A percentile compares a stretch with the other conserved stretches of the same genome.
Evolutionary conservation across 2,888 invertebrate genomes (phyloP).

Genomic region (Alviniconcha strummeri): DNA sequence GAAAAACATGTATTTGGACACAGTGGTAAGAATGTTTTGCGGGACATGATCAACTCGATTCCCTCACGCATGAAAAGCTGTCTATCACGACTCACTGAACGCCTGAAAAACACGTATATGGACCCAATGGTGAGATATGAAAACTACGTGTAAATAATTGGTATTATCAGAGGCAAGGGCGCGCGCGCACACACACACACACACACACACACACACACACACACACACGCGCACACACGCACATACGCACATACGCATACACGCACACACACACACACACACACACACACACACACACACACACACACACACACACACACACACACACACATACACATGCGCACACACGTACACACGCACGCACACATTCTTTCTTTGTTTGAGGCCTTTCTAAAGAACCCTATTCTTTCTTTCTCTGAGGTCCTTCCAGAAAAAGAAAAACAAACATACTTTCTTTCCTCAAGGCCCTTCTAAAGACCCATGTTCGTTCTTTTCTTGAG

Average conservation of each 20-base stretch:
- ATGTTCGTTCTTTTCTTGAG: too few species aligned
- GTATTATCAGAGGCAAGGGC: not conserved
- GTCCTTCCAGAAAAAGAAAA: too few species aligned
- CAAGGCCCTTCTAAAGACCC: too few species aligned
- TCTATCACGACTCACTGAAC: constrained; percentile 51
- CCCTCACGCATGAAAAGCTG: constrained; percentile 45
- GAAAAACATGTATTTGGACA: constrained; percentile 9
- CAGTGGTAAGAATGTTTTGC: constrained; percentile 1
- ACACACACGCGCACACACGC: not conserved
- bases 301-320: not conserved
- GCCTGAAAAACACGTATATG: constrained; percentile 35
- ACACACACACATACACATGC: not conserved
- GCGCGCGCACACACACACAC: not conserved
- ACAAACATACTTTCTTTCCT: too few species aligned
- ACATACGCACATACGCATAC: not conserved
- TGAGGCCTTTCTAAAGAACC: too few species aligned
- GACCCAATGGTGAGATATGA: not conserved
- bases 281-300: not conserved
- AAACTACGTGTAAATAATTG: too few species aligned
- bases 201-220: not conserved
- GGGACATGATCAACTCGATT: constrained; percentile 26
- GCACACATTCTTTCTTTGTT: too few species aligned
- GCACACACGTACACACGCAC: not conserved
- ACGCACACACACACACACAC: not conserved
- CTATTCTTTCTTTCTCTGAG: too few species aligned